phyloP scores from a whole-genome alignment of 2,888 invertebrate genomes.

The Drosophila subquinaria region DNA sequence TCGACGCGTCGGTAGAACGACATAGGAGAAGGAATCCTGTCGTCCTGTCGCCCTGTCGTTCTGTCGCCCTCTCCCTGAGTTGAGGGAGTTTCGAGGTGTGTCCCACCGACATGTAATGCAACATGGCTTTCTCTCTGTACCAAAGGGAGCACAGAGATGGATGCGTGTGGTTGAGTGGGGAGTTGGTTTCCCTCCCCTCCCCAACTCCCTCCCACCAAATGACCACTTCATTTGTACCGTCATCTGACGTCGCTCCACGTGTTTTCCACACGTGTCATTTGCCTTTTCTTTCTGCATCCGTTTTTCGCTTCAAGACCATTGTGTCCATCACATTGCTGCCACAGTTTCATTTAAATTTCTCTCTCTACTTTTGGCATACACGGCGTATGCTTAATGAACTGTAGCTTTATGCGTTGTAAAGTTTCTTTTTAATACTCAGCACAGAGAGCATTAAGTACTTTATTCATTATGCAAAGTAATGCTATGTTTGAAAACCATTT shows the following conservation, averaged over 20 bases:
- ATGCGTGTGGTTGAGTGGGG: background rate
- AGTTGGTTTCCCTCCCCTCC: no score
- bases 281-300: slow-evolving; percentile 20
- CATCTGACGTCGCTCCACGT: background rate
- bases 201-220: background rate
- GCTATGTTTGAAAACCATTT: no score
- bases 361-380: slow-evolving; percentile 5
- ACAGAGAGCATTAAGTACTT: background rate
- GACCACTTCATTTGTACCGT: slow-evolving; percentile 15
- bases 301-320: slow-evolving; percentile 7
- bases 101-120: slow-evolving; percentile 58
- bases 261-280: slow-evolving; percentile 30
- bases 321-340: slow-evolving; percentile 4
- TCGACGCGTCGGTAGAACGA: background rate
- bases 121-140: slow-evolving; percentile 34
- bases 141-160: background rate
- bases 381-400: slow-evolving; percentile 14
- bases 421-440: background rate
- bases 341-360: background rate
- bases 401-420: background rate
- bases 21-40: background rate
- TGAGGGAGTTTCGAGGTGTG: slow-evolving; percentile 47
- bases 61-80: background rate
- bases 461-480: background rate
- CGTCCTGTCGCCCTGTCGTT: background rate